phyloP scores from a whole-genome alignment of 1,140 invertebrate genomes.

The Melitaea cinxia region DNA sequence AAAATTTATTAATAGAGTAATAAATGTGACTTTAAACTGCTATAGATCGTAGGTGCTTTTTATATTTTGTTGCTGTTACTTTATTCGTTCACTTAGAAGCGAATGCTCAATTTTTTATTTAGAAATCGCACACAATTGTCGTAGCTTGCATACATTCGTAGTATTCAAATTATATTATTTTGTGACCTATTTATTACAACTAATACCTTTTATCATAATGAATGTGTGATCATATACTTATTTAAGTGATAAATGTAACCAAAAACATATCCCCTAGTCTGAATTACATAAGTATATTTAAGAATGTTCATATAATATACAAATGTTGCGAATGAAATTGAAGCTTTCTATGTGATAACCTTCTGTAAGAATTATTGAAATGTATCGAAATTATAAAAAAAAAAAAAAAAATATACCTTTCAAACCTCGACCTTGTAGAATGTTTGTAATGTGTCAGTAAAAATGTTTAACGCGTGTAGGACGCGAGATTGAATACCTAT shows the following conservation, averaged over 20 bases:
- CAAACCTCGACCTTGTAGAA: slow-evolving; percentile 27
- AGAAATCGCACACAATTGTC: neutral
- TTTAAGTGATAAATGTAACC: slow-evolving; percentile 69
- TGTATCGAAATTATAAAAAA: slow-evolving; percentile 24
- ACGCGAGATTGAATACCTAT: slow-evolving; percentile 69
- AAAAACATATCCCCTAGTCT: slow-evolving; percentile 80
- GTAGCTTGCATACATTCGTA: neutral
- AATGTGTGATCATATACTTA: slow-evolving; percentile 31
- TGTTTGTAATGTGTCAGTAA: slow-evolving; percentile 29
- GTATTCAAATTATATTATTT: neutral
- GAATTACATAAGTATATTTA: slow-evolving; percentile 61
- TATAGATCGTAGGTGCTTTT: slow-evolving; percentile 30
- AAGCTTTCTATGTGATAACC: slow-evolving; percentile 48
- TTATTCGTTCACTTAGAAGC: neutral
- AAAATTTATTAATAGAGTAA: slow-evolving; percentile 58
- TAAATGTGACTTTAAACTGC: slow-evolving; percentile 78
- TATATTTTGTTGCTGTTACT: slow-evolving; percentile 13
- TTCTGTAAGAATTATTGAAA: slow-evolving; percentile 27
- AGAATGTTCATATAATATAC: slow-evolving; percentile 46
- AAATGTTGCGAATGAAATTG: slow-evolving; percentile 43
- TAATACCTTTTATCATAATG: neutral
- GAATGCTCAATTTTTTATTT: slow-evolving; percentile 14
- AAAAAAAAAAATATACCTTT: slow-evolving; percentile 14
- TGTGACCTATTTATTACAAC: neutral
- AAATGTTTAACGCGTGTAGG: slow-evolving; percentile 64